These are phyloP conservation scores for Lepidurus couesii DNA, from an alignment of 1,140 invertebrate genomes.

Conservation along the genomic window DNA sequence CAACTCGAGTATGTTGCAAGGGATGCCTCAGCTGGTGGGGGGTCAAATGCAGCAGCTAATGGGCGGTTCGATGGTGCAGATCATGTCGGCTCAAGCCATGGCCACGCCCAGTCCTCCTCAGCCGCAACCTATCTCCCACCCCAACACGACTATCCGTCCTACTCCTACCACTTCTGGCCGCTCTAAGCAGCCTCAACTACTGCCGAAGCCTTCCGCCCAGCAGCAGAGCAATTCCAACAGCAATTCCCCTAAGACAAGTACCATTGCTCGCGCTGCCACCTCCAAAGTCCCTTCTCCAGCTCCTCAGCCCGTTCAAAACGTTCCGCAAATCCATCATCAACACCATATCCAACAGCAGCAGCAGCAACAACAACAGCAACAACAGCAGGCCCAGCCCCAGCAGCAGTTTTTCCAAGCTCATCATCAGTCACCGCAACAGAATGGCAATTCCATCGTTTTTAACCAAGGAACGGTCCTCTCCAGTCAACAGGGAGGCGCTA, in stretches of 20 bases:
- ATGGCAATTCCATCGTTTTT: constrained; percentile 23
- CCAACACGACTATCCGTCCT: background rate
- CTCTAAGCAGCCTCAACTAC: background rate
- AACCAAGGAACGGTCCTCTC: constrained; percentile 13
- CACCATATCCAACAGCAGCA: constrained; percentile 36
- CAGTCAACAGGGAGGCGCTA: constrained; percentile 34
- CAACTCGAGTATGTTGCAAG: constrained; percentile 13
- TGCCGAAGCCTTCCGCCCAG: background rate
- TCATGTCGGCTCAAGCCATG: constrained; percentile 15
- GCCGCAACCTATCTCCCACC: background rate
- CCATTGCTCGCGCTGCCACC: constrained; percentile 34
- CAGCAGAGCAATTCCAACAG: background rate
- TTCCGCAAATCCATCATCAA: constrained; percentile 29
- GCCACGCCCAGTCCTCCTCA: constrained; percentile 31
- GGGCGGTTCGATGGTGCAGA: constrained; percentile 34
- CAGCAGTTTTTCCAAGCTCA: constrained; percentile 40
- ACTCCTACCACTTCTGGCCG: background rate
- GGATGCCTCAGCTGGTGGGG: constrained; percentile 7
- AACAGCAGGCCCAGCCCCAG: constrained; percentile 28
- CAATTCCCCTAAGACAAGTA: constrained; percentile 27
- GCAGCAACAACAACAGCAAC: constrained; percentile 34
- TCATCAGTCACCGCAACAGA: constrained; percentile 42
- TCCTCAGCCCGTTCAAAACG: constrained; percentile 9
- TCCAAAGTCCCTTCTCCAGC: constrained; percentile 35
- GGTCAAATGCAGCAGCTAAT: constrained; percentile 34